Conservation (phyloP, 2,888 invertebrate species). For the Schizotus pectinicornis region DNA sequence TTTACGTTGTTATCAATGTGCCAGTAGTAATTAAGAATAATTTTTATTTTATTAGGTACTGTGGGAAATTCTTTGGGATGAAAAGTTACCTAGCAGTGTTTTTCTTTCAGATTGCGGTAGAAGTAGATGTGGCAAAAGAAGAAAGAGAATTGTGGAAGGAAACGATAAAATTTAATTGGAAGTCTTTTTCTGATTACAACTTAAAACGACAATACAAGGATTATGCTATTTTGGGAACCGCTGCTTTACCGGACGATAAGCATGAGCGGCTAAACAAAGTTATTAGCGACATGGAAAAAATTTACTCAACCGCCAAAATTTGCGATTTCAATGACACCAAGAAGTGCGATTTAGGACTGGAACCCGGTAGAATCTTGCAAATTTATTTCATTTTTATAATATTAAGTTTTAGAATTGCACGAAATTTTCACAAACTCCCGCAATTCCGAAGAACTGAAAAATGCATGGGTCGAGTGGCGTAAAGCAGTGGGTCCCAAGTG, state of each 20-base stretch:
- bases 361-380: constrained; percentile 65
- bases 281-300: constrained; percentile 75
- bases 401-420: constrained; percentile 67
- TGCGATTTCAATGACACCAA: constrained; percentile 69
- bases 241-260: constrained; percentile 74
- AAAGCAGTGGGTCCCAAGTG: constrained; percentile 69
- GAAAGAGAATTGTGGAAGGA: constrained; percentile 69
- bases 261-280: constrained; percentile 67
- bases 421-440: constrained; percentile 71
- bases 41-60: too few relatives aligned
- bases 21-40: too few relatives aligned
- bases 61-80: too few relatives aligned
- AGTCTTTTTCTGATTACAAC: constrained; percentile 70
- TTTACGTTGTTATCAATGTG: neutral
- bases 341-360: constrained; percentile 74
- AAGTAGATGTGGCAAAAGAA: constrained; percentile 60
- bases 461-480: constrained; percentile 84
- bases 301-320: constrained; percentile 79
- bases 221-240: constrained; percentile 73
- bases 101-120: constrained; percentile 56
- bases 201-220: constrained; percentile 77
- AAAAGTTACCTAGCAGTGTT: too few relatives aligned
- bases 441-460: constrained; percentile 78
- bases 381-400: constrained; percentile 2
- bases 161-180: constrained; percentile 63